These are phyloP conservation scores for Orthonevra nobilis DNA, from an alignment of 2,888 invertebrate genomes.

Conservation along the genomic window DNA sequence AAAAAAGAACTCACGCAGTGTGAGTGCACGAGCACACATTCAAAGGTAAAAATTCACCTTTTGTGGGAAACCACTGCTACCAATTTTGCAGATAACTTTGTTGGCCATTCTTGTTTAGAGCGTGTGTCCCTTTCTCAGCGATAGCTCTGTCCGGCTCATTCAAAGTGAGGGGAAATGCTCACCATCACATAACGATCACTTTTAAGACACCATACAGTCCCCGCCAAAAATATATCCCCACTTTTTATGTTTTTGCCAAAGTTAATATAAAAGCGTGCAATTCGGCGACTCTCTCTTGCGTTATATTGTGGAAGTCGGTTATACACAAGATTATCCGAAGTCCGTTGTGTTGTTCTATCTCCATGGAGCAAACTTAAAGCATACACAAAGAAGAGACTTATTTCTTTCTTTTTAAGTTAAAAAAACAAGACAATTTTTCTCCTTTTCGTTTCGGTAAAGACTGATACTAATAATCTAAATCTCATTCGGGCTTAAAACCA, in stretches of 20 bases:
- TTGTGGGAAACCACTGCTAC: slow-evolving; percentile 4
- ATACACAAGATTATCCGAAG: slow-evolving; percentile 72
- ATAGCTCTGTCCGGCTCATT: slow-evolving; percentile 53
- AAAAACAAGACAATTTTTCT: slow-evolving; percentile 4
- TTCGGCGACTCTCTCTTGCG: slow-evolving; percentile 74
- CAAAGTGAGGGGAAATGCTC: slow-evolving; percentile 50
- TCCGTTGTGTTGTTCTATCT: slow-evolving; percentile 64
- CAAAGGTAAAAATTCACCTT: slow-evolving; percentile 1
- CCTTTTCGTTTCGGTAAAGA: slow-evolving; percentile 54
- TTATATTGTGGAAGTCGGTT: slow-evolving; percentile 74
- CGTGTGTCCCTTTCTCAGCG: slow-evolving; percentile 10
- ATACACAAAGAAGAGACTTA: too few species aligned
- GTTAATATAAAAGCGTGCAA: slow-evolving; percentile 75
- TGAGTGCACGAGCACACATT: neutral
- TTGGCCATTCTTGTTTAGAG: slow-evolving; percentile 36
- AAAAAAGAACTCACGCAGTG: neutral
- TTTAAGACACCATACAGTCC: slow-evolving; percentile 55
- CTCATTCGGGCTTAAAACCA: slow-evolving; percentile 31
- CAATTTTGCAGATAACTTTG: slow-evolving; percentile 53
- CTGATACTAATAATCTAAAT: slow-evolving; percentile 60
- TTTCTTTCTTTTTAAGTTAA: too few species aligned
- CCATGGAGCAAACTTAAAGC: slow-evolving; percentile 29
- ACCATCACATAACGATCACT: neutral
- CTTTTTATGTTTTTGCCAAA: slow-evolving; percentile 65
- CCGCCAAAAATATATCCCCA: slow-evolving; percentile 68